Evolutionary conservation across 2,888 invertebrate genomes (phyloP).

Genomic region (Chirona hameri): DNA sequence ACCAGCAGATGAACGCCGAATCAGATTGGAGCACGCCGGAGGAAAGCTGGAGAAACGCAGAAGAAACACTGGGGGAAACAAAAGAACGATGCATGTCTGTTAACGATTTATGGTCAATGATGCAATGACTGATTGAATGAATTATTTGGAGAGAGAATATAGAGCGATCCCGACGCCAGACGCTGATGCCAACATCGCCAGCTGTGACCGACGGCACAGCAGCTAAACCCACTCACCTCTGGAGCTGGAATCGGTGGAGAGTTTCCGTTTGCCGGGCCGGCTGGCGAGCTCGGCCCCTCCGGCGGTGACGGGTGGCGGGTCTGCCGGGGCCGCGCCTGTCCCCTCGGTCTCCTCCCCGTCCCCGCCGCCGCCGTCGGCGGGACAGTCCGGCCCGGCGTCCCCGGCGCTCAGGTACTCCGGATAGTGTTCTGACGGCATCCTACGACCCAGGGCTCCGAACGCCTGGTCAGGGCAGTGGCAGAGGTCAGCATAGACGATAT

Average conservation of each 20-base stretch:
- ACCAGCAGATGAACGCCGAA: too few relatives aligned
- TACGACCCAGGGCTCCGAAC: conserved; percentile 70
- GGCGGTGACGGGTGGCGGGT: not conserved
- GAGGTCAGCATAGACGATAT: too few relatives aligned
- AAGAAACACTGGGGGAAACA: too few relatives aligned
- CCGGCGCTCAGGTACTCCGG: conserved; percentile 59
- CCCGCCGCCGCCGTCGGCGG: not conserved
- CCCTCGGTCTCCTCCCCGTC: not conserved
- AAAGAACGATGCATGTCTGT: too few relatives aligned
- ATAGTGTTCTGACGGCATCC: conserved; percentile 63
- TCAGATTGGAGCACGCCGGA: too few relatives aligned
- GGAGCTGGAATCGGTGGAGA: not conserved
- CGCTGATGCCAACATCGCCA: too few relatives aligned
- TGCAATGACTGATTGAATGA: too few relatives aligned
- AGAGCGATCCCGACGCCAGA: too few relatives aligned
- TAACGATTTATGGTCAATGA: too few relatives aligned
- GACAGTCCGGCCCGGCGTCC: not conserved
- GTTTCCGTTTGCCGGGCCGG: not conserved
- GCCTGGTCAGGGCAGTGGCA: conserved; percentile 44
- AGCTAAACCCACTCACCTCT: not conserved
- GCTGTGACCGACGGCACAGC: too few relatives aligned
- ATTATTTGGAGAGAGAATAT: too few relatives aligned
- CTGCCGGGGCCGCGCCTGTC: not conserved
- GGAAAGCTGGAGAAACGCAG: too few relatives aligned
- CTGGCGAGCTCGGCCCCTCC: not conserved